Conservation (phyloP, 2,113 vertebrate species). For the Zingel zingel region DNA sequence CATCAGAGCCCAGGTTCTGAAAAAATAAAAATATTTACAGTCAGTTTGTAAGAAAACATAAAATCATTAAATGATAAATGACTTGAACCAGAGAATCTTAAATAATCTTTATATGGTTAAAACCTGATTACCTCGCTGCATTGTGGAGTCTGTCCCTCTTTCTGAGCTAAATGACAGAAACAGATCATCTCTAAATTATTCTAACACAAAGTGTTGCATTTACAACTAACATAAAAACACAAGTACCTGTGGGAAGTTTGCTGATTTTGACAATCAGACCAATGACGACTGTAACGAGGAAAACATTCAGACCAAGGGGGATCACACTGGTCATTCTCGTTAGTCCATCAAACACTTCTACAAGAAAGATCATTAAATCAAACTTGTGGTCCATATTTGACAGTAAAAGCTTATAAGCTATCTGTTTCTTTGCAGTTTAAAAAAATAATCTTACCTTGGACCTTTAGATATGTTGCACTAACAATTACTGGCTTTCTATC, state of each 20-base stretch:
- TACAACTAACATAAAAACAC: too few species aligned
- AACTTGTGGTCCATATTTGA: background rate
- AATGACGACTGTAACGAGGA: background rate
- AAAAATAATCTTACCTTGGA: slow-evolving; percentile 14
- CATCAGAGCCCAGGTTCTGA: too few species aligned
- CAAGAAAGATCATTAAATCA: background rate
- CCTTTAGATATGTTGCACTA: background rate
- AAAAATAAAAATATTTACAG: too few species aligned
- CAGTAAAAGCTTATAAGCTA: background rate
- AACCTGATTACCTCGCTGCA: too few species aligned
- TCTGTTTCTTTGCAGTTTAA: background rate
- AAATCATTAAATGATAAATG: too few species aligned
- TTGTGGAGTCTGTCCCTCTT: too few species aligned
- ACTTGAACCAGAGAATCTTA: too few species aligned
- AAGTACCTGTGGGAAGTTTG: background rate
- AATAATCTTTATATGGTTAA: too few species aligned
- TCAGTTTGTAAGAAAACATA: too few species aligned
- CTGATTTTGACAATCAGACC: background rate
- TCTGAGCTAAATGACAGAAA: too few species aligned
- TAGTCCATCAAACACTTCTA: background rate
- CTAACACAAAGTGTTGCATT: background rate
- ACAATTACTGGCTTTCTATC: background rate
- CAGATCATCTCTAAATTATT: too few species aligned
- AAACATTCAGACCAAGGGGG: background rate
- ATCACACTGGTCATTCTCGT: background rate